Evolutionary conservation across 2,113 vertebrate species (phyloP), one percentile per base, ranked within the genome.

Genomic region (Anhinga anhinga): DNA sequence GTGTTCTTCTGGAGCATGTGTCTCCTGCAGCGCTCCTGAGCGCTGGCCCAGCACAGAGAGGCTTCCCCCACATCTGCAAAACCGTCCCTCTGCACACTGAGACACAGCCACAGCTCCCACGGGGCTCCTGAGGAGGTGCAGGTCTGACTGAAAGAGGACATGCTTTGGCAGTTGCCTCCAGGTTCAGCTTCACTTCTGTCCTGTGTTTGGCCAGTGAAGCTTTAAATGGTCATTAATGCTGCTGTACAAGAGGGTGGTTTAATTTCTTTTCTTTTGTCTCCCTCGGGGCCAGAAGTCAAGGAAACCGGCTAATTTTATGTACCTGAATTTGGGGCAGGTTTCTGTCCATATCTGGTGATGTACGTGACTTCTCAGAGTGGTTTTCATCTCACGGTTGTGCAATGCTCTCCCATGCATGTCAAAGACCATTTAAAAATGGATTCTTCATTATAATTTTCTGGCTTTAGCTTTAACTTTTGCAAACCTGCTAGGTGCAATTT

Each of bases 31-130:
- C 3, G 29, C n/a, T 66, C 34, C 52, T 1, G 21, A 52, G 38
- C 26, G 1, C 40, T 12, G 30, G 26, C 73, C 59, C 55, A 6
- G 44, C 50, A 9, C 27, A 8, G 34, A 17, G 16, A 11, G 2
- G 3, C 42, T 22, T 50, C 53, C 53, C 50, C 20, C 12, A 1
- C 30, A 1, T 2, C 4, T 15, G 4, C 7, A 32, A 5, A 55
- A 6, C 61, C 40, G 49, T 70, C 63, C 49, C 52, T 30, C 9
- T 2, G 16, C 23, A 5, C 19, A 5, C 27, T 4, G 9, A 30
- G 55, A 8, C 2, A 10, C 15, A 4, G n/a, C 17, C 40, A 6
- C n/a, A 3, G 1, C 55, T 50, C 26, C 26, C 32, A 1, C 0
- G 10, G 71, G 58, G 56, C 9, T 26, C 25, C 5, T 7, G 50